These are phyloP conservation scores for Tyria jacobaeae DNA, from an alignment of 2,888 invertebrate genomes.

Conservation along the genomic window DNA sequence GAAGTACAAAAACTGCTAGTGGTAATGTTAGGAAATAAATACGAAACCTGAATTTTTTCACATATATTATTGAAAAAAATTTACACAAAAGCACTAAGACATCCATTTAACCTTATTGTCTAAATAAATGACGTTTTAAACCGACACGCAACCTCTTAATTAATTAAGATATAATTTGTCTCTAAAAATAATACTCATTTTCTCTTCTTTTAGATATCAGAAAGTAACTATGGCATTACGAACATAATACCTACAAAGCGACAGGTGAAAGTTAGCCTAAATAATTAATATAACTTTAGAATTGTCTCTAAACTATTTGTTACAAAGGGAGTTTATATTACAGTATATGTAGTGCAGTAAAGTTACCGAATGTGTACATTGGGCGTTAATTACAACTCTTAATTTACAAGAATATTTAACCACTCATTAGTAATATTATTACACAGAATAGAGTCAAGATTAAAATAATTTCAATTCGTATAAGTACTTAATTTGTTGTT, in stretches of 20 bases:
- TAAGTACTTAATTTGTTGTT: conserved; percentile 51
- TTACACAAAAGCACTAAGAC: conserved; percentile 88
- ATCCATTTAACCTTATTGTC: conserved; percentile 87
- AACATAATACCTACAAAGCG: conserved; percentile 81
- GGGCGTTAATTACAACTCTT: conserved; percentile 73
- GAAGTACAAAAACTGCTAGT: not conserved
- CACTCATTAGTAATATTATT: conserved; percentile 52
- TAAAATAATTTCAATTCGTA: conserved; percentile 50
- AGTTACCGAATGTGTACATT: conserved; percentile 78
- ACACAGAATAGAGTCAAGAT: conserved; percentile 50
- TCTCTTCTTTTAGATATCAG: conserved; percentile 69
- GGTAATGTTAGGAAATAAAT: conserved; percentile 38
- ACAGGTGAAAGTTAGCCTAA: conserved; percentile 70
- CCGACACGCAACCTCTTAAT: conserved; percentile 84
- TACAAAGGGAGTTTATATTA: conserved; percentile 77
- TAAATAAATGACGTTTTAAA: conserved; percentile 86
- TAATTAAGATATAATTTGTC: conserved; percentile 84
- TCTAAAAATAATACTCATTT: conserved; percentile 86
- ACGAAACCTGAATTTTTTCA: conserved; percentile 70
- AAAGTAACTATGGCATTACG: conserved; percentile 79
- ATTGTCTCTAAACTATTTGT: conserved; percentile 73
- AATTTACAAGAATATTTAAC: conserved; percentile 65
- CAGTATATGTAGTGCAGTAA: conserved; percentile 76
- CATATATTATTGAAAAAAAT: conserved; percentile 87
- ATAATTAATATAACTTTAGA: conserved; percentile 61